A percentile compares a stretch with the other conserved stretches of the same genome.
Conservation (phyloP, 2,113 vertebrate genomes). For the Psilopogon haemacephalus region DNA sequence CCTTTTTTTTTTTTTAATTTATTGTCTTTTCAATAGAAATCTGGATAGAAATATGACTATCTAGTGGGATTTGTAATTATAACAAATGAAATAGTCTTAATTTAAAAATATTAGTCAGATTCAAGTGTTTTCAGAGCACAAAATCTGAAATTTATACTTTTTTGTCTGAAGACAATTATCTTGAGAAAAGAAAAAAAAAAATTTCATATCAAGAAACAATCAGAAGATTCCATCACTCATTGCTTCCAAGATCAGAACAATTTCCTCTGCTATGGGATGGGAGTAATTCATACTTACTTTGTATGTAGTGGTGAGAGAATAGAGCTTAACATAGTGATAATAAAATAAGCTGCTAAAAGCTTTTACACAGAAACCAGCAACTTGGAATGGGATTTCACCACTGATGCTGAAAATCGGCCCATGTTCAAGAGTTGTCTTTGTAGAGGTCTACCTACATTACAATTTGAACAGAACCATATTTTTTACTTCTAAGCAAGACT, state of each 20-base stretch:
- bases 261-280: not conserved
- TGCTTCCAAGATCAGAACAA: not conserved
- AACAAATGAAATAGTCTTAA: not conserved
- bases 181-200: not conserved
- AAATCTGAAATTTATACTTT: not conserved
- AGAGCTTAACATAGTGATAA: not conserved
- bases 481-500: not conserved
- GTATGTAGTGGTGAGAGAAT: not conserved
- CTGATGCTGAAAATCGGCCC: not conserved
- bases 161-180: not conserved
- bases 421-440: not conserved
- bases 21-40: not conserved
- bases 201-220: not conserved
- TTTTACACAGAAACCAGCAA: not conserved
- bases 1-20: not conserved
- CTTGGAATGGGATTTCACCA: not conserved
- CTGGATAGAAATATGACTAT: not conserved
- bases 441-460: not conserved
- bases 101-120: not conserved
- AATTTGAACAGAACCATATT: not conserved
- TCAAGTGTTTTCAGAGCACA: not conserved
- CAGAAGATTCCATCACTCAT: not conserved
- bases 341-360: slow-evolving; percentile 27
- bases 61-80: not conserved
- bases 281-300: not conserved